Evolutionary conservation across 53 echinoderm and acorn worm species (phyloP).

Genomic region (Apostichopus leukothele): DNA sequence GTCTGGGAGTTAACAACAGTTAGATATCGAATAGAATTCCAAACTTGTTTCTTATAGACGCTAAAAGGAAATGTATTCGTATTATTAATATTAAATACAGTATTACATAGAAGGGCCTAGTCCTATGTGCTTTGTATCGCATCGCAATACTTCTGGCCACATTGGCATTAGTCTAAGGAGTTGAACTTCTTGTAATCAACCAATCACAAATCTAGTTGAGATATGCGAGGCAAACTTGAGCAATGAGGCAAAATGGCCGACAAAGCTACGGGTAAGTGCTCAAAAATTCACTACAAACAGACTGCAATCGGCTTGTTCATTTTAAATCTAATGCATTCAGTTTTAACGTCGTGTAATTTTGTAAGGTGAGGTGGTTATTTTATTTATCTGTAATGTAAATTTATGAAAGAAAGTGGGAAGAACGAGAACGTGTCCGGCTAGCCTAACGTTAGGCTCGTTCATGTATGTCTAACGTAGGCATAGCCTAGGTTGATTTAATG

Average conservation of each 20-base stretch:
- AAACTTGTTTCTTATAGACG: too few relatives aligned
- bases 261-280: constrained; percentile 1
- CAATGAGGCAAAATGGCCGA: constrained; percentile 42
- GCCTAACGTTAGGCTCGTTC: too few relatives aligned
- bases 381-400: background rate
- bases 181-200: background rate
- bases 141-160: too few relatives aligned
- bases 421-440: background rate
- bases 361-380: background rate
- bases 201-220: constrained; percentile 30
- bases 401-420: background rate
- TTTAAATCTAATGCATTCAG: background rate
- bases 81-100: too few relatives aligned
- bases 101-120: too few relatives aligned
- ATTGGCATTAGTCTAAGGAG: background rate
- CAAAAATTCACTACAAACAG: background rate
- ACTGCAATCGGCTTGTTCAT: background rate
- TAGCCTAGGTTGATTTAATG: too few relatives aligned
- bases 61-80: too few relatives aligned
- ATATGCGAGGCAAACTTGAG: constrained; percentile 49
- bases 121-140: too few relatives aligned
- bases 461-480: too few relatives aligned
- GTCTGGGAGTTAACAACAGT: too few relatives aligned
- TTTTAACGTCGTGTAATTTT: background rate
- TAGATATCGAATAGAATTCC: too few relatives aligned